Base-by-base conservation (phyloP, 1,140 invertebrate species). In the Drosophila funebris region DNA sequence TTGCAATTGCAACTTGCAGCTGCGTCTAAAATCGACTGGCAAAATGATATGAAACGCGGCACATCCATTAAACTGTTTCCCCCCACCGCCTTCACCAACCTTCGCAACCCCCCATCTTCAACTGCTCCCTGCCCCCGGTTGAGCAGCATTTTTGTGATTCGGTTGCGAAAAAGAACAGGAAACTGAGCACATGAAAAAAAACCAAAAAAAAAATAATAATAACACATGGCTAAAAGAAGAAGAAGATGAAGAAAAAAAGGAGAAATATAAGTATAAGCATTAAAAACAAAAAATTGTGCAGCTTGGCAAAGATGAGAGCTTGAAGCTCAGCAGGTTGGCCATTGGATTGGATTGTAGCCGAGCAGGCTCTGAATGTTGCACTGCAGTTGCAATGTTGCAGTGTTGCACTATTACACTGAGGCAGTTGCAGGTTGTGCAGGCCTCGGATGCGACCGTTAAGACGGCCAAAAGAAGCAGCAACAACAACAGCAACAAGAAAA, bases 111-210 rank as follows among this genome's bases (percentile, higher is more conserved):
- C n/a, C n/a, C n/a, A n/a, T n/a, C n/a, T n/a, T n/a, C n/a, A n/a
- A n/a, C n/a, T n/a, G n/a, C n/a, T n/a, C n/a, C n/a, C n/a, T n/a
- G n/a, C 64, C 76, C 74, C 74, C 66, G 73, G 83, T 78, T 69
- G 63, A 88, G 82, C 78, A 76, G 82, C 82, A 87, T 87, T 87
- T 87, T 87, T 87, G 70, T 62, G 61, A 39, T 24, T 52, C 53
- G 50, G 60, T 87, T 87, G 82, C 82, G 82, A 87, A 87, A 87
- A 87, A 88, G 83, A 88, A 87, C 83, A 87, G 82, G 82, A 87
- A 87, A 87, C 81, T 87, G 44, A 20, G 52, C 69, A 44, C 5
- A 62, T 60, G 68, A 66, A 71, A 67, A 66, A 36, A 44, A 56
- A 67, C 24, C 71, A 41, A 48, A 46, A n/a, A 7, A 24, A 9